Conservation (phyloP, 2,888 invertebrate species). For the Macrosoma leucophasiata region DNA sequence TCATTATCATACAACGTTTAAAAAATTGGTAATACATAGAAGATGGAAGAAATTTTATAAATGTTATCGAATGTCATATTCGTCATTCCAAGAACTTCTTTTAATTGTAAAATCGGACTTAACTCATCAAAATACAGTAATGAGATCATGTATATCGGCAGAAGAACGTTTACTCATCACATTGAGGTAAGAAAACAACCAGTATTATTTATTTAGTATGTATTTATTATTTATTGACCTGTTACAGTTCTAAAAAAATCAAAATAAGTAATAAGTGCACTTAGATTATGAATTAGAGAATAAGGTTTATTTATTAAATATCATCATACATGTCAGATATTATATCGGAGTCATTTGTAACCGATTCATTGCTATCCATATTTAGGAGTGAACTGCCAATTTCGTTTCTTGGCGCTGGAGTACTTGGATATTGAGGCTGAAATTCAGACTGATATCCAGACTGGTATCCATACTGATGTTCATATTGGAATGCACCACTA, state of each 20-base stretch:
- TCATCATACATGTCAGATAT: constrained; percentile 18
- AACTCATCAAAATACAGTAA: constrained; percentile 17
- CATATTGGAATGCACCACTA: constrained; percentile 4
- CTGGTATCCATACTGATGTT: constrained; percentile 7
- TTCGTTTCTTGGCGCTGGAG: constrained; percentile 12
- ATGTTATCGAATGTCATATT: constrained; percentile 17
- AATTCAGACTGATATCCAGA: constrained; percentile 4
- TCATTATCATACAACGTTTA: constrained; percentile 20
- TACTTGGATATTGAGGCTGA: constrained; percentile 11
- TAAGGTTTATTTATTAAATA: constrained; percentile 13
- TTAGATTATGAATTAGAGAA: constrained; percentile 16
- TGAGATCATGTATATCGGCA: constrained; percentile 15
- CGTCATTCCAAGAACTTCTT: constrained; percentile 18
- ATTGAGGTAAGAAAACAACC: constrained; percentile 13
- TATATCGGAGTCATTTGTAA: constrained; percentile 14
- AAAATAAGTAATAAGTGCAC: constrained; percentile 11
- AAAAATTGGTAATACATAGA: constrained; percentile 19
- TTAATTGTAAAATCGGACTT: constrained; percentile 15
- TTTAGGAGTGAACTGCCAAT: constrained; percentile 11
- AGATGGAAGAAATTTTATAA: constrained; percentile 15
- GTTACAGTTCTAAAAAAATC: too few species aligned
- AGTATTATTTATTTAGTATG: constrained; percentile 9
- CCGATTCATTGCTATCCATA: constrained; percentile 18
- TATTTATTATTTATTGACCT: too few species aligned
- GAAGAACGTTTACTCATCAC: constrained; percentile 15